Conservation (phyloP, 1,140 invertebrate genomes). For the Zophobas morio region DNA sequence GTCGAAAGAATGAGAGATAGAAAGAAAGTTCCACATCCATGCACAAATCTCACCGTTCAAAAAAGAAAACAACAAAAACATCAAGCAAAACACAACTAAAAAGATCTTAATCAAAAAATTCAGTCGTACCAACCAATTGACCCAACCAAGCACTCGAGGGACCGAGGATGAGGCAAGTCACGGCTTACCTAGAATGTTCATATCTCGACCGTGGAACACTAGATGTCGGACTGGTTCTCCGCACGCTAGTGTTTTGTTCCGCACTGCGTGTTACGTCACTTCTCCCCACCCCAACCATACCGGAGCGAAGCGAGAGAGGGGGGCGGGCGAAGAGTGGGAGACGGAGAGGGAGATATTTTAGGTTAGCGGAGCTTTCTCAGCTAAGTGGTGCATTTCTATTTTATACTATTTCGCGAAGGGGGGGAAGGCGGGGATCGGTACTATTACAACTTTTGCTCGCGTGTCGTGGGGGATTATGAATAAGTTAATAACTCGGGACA, state of each 20-base stretch:
- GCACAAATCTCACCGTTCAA: neutral
- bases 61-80: slow-evolving; percentile 4
- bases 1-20: neutral
- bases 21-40: neutral
- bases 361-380: slow-evolving; percentile 42
- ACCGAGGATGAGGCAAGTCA: slow-evolving; percentile 50
- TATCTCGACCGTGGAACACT: slow-evolving; percentile 63
- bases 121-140: slow-evolving; percentile 56
- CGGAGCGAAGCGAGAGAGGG: slow-evolving; percentile 2
- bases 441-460: slow-evolving; percentile 50
- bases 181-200: slow-evolving; percentile 68
- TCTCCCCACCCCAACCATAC: slow-evolving; percentile 50
- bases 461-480: slow-evolving; percentile 34
- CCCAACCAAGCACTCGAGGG: slow-evolving; percentile 44
- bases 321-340: slow-evolving; percentile 5
- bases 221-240: slow-evolving; percentile 63
- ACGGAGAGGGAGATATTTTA: slow-evolving; percentile 30
- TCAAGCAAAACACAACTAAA: slow-evolving; percentile 14
- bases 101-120: slow-evolving; percentile 42
- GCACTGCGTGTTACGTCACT: slow-evolving; percentile 64
- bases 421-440: neutral
- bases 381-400: slow-evolving; percentile 45
- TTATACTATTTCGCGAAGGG: slow-evolving; percentile 37
- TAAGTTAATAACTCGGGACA: slow-evolving; percentile 19
- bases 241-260: slow-evolving; percentile 62